Conservation (phyloP, 2,888 invertebrate genomes). For the Clepsis dumicolana region DNA sequence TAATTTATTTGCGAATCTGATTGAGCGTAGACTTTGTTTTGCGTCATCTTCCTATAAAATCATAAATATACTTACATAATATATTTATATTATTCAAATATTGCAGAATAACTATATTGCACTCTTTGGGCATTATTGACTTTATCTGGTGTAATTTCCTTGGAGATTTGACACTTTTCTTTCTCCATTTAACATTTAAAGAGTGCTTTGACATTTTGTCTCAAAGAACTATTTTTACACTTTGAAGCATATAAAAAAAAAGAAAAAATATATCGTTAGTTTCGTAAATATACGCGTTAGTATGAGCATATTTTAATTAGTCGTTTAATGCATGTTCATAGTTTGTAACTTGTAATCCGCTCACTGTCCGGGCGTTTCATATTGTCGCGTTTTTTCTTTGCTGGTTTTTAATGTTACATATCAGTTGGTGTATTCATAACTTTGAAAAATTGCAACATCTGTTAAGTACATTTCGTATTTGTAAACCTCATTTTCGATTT, state of each 20-base stretch:
- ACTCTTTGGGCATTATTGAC: slow-evolving; percentile 75
- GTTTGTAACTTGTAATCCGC: slow-evolving; percentile 66
- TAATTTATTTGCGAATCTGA: slow-evolving; percentile 76
- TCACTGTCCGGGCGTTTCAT: slow-evolving; percentile 62
- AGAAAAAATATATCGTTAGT: slow-evolving; percentile 80
- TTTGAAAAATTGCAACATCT: slow-evolving; percentile 21
- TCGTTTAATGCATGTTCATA: slow-evolving; percentile 82
- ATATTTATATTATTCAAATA: slow-evolving; percentile 62
- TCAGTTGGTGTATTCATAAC: slow-evolving; percentile 57
- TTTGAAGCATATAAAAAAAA: slow-evolving; percentile 74
- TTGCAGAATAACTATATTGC: slow-evolving; percentile 54
- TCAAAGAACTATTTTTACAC: slow-evolving; percentile 83
- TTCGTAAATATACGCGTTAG: slow-evolving; percentile 78
- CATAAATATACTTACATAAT: slow-evolving; percentile 49
- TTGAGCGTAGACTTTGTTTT: slow-evolving; percentile 61
- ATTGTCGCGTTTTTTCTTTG: slow-evolving; percentile 66
- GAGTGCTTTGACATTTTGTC: slow-evolving; percentile 72
- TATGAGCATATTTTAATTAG: slow-evolving; percentile 82
- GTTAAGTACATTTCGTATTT: slow-evolving; percentile 16
- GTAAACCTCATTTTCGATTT: background rate
- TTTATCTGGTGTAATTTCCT: slow-evolving; percentile 49
- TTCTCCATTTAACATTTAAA: slow-evolving; percentile 55
- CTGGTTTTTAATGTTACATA: slow-evolving; percentile 65
- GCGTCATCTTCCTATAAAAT: slow-evolving; percentile 60
- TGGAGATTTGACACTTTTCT: slow-evolving; percentile 28